Base-by-base conservation (phyloP, 2,888 invertebrate species). In the Andrena bicolor region DNA sequence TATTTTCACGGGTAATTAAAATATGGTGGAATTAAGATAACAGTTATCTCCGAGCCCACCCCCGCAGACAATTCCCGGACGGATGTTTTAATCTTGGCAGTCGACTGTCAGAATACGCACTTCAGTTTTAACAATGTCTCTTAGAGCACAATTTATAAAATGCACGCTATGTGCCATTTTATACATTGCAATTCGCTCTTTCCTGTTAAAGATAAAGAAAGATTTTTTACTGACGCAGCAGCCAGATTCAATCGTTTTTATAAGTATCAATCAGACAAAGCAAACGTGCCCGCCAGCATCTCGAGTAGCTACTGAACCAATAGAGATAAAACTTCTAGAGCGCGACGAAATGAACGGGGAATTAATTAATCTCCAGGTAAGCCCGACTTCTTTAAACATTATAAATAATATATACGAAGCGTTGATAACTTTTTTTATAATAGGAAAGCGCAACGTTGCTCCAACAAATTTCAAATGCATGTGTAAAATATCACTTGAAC, bases 401-500 rank as follows among this genome's bases (percentile, higher is more conserved):
- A 26, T 51, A n/a, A n/a, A 63, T 35, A 41, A 32, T 10, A 30
- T 8, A 23, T 61, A 28, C 41, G 20, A 23, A 53, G 3, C 20
- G 13, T 51, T 61, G 10, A 49, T 41, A 16, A 30, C 32, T 61
- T 72, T 30, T 49, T 49, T 26, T 64, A 13, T 66, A 28, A 58
- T 69, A 91, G 91, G 84, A 85, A 79, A 79, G 83, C 41, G 75
- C 82, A 75, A 41, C 48, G 30, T 58, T 83, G 3, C 76, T 90
- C 16, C 87, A 86, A 76, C 89, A 83, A 74, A 82, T 93, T 66
- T 74, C 82, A 13, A 87, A 90, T 60, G 89, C 83, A 35, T 94
- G 94, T 64, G 58, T 58, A 1, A 91, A 91, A 77, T 90, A 93
- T 70, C 92, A 93, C 74, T 80, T 92, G 51, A 93, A 76, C 32